Conservation (phyloP, 2,113 vertebrate species). For the Neogale vison region DNA sequence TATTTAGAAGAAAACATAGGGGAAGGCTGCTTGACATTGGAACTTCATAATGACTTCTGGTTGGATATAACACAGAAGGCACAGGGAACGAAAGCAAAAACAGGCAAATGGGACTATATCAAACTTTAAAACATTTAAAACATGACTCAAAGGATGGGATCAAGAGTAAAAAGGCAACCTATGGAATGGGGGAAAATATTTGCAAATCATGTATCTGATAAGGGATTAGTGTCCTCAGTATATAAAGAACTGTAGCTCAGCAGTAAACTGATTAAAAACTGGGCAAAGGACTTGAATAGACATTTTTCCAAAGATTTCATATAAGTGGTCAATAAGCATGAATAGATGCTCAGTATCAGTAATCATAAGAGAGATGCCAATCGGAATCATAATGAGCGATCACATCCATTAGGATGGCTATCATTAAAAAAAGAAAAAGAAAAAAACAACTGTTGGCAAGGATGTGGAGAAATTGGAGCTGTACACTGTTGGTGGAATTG, state of each 20-base stretch:
- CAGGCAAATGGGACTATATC: not conserved
- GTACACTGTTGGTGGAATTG: not conserved
- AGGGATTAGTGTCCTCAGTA: not conserved
- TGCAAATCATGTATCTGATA: not conserved
- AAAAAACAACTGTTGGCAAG: not conserved
- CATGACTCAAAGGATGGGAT: not conserved
- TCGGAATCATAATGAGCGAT: not conserved
- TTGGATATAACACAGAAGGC: not conserved
- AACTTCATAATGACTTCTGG: not conserved
- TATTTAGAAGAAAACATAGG: not conserved
- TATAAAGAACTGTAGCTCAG: not conserved
- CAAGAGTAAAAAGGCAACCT: not conserved
- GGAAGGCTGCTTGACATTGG: not conserved
- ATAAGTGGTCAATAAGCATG: not conserved
- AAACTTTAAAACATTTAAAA: not conserved
- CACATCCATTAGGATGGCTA: not conserved
- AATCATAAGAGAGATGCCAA: not conserved
- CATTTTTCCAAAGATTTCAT: not conserved
- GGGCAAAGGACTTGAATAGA: not conserved
- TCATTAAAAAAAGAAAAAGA: not conserved
- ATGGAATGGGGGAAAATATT: not conserved
- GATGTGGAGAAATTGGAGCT: not conserved
- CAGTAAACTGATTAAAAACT: not conserved
- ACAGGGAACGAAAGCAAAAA: not conserved
- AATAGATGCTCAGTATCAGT: not conserved